Evolutionary conservation across 2,113 vertebrate species (phyloP).

Genomic region (Raja brachyura): DNA sequence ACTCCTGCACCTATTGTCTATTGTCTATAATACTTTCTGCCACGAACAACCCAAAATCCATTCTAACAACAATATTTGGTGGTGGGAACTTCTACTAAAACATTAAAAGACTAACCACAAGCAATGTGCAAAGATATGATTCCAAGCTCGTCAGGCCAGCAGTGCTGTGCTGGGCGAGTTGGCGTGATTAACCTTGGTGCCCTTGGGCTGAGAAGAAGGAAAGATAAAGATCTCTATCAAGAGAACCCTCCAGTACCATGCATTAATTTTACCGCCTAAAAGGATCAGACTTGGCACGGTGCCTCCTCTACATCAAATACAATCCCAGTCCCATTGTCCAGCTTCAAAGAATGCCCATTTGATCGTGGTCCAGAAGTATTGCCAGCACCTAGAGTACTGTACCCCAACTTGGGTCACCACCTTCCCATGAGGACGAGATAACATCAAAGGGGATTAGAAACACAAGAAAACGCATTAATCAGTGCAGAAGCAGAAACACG

Average conservation of each 20-base stretch:
- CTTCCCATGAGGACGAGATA: neutral
- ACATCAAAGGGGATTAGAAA: neutral
- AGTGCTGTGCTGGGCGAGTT: neutral
- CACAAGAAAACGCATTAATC: neutral
- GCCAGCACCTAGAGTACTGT: neutral
- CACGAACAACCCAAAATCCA: neutral
- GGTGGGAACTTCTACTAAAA: neutral
- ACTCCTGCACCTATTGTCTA: no score
- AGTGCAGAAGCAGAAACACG: neutral
- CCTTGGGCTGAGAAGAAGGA: neutral
- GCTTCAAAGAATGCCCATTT: conserved; percentile 4
- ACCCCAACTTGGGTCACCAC: conserved; percentile 22
- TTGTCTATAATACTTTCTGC: neutral
- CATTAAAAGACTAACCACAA: neutral
- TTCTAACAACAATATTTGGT: neutral
- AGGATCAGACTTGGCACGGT: conserved; percentile 2
- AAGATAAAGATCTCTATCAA: conserved; percentile 13
- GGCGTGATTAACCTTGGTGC: neutral
- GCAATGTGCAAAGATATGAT: neutral
- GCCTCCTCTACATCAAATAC: neutral
- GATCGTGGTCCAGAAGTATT: neutral
- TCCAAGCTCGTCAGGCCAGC: neutral
- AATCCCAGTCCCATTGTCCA: conserved; percentile 9
- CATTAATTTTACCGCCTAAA: neutral
- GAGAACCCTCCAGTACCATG: neutral